Evolutionary conservation across 2,888 invertebrate genomes (phyloP).

Genomic region (Monopis laevigella): DNA sequence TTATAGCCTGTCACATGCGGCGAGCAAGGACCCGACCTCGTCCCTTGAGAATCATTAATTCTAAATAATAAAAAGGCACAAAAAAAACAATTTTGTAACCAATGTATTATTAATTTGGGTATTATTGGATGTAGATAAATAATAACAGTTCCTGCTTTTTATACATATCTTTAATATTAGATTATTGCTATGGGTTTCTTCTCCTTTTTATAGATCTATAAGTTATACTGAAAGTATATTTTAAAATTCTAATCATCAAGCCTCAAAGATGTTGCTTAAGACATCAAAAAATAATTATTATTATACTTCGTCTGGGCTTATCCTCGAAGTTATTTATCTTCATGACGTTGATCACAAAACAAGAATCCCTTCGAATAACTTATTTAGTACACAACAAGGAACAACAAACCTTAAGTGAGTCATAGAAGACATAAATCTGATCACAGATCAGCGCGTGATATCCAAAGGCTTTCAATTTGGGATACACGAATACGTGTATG

Average conservation of each 20-base stretch:
- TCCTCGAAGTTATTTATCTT: conserved; percentile 63
- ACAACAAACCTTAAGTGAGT: conserved; percentile 40
- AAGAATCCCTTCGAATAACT: conserved; percentile 55
- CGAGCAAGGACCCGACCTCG: neutral
- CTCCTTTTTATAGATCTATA: too few relatives aligned
- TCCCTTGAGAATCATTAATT: conserved; percentile 3
- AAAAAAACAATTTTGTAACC: conserved; percentile 3
- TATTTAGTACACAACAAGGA: conserved; percentile 39
- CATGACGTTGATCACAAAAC: conserved; percentile 61
- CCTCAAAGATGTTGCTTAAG: too few relatives aligned
- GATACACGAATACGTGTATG: conserved; percentile 66
- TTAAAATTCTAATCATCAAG: too few relatives aligned
- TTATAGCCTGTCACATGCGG: conserved; percentile 43
- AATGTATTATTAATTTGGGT: neutral
- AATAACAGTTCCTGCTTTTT: neutral
- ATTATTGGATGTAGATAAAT: too few relatives aligned
- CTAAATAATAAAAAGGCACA: conserved; percentile 1
- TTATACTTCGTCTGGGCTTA: conserved; percentile 51
- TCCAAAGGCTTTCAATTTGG: conserved; percentile 44
- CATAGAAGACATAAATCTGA: neutral
- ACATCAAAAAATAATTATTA: conserved; percentile 65
- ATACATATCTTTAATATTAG: too few relatives aligned
- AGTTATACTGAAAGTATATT: too few relatives aligned
- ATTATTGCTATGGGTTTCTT: too few relatives aligned
- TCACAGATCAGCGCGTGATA: conserved; percentile 39